Percentiles rank a stretch among this genome's conserved stretches.
Evolutionary conservation across 2,888 invertebrate genomes (phyloP).

Genomic region (Aphidius colemani): DNA sequence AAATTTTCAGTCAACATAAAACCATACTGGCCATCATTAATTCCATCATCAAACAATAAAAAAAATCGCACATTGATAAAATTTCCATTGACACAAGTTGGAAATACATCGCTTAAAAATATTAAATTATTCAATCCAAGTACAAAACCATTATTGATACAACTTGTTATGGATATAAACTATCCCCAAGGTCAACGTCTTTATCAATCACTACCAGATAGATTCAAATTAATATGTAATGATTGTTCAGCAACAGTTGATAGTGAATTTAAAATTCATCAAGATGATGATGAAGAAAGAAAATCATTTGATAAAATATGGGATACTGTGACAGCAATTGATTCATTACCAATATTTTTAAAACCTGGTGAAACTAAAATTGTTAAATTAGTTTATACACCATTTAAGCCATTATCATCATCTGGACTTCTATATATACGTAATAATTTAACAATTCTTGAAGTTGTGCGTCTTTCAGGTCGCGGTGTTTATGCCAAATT

Average conservation of each 20-base stretch:
- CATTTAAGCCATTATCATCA: constrained; percentile 45
- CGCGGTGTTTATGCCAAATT: constrained; percentile 86
- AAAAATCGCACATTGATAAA: constrained; percentile 62
- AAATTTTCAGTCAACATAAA: constrained; percentile 70
- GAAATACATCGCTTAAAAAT: constrained; percentile 69
- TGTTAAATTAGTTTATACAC: constrained; percentile 51
- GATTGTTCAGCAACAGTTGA: constrained; percentile 48
- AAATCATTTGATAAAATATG: constrained; percentile 48
- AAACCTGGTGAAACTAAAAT: constrained; percentile 49
- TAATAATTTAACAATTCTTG: constrained; percentile 92
- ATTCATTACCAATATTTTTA: constrained; percentile 50
- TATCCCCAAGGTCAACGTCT: constrained; percentile 70
- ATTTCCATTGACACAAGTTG: constrained; percentile 77
- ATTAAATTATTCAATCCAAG: constrained; percentile 77
- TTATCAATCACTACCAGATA: constrained; percentile 62
- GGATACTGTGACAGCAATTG: constrained; percentile 43
- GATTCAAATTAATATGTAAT: constrained; percentile 53
- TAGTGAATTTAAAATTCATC: constrained; percentile 49
- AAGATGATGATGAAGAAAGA: constrained; percentile 35
- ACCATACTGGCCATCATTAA: constrained; percentile 71
- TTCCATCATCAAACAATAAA: constrained; percentile 39
- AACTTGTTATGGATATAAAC: constrained; percentile 72
- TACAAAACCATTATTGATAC: constrained; percentile 72
- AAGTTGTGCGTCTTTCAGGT: constrained; percentile 81
- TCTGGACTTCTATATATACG: constrained; percentile 55